Evolutionary conservation across 2,888 invertebrate genomes (phyloP).

Genomic region (Allophyes oxyacanthae): DNA sequence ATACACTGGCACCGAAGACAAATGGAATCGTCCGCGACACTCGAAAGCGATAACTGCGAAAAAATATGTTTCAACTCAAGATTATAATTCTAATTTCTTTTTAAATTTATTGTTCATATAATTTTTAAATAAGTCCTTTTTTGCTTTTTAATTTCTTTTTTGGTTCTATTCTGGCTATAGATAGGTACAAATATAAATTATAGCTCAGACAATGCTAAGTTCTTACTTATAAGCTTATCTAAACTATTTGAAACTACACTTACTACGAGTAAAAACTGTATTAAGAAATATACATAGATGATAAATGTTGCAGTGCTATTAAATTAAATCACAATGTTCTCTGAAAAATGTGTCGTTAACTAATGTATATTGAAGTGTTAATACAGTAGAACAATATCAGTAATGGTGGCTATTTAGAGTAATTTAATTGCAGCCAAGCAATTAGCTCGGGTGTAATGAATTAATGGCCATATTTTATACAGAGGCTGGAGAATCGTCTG

Average conservation of each 20-base stretch:
- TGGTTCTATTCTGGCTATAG: conserved; percentile 9
- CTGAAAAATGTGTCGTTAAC: conserved; percentile 6
- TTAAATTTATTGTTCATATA: conserved; percentile 45
- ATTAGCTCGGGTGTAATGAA: conserved; percentile 52
- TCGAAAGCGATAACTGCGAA: conserved; percentile 70
- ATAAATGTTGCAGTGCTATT: neutral
- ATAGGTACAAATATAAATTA: conserved; percentile 23
- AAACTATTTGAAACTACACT: conserved; percentile 17
- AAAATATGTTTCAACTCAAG: conserved; percentile 60
- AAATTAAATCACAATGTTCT: neutral
- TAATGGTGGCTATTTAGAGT: conserved; percentile 48
- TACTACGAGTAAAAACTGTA: conserved; percentile 9
- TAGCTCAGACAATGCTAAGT: conserved; percentile 12
- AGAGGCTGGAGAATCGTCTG: conserved; percentile 39
- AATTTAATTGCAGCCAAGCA: conserved; percentile 49
- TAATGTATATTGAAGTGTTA: conserved; percentile 24
- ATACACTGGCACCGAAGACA: conserved; percentile 79
- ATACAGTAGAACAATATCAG: conserved; percentile 37
- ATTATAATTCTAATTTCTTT: conserved; percentile 55
- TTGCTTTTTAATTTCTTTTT: conserved; percentile 17
- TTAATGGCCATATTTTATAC: conserved; percentile 50
- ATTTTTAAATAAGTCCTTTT: conserved; percentile 23
- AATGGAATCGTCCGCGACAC: conserved; percentile 75
- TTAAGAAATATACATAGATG: neutral
- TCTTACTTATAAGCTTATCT: conserved; percentile 3